Evolutionary conservation across 2,888 invertebrate species (phyloP).

Genomic region (Panorpa germanica): DNA sequence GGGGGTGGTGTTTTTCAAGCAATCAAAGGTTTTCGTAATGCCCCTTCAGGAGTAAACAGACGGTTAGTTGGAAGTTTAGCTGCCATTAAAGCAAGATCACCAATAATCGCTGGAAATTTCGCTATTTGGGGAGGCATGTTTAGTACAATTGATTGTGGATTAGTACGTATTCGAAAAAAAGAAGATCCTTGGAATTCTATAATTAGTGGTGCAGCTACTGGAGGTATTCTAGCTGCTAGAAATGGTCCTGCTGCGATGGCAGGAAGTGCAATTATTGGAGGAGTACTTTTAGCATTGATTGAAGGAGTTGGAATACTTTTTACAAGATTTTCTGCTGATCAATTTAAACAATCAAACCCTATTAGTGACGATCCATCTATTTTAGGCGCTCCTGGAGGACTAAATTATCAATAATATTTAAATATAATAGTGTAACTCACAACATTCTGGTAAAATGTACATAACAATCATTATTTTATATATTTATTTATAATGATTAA

Average conservation of each 20-base stretch:
- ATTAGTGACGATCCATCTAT: conserved; percentile 61
- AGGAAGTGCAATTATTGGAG: conserved; percentile 91
- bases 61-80: conserved; percentile 39
- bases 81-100: conserved; percentile 49
- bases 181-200: conserved; percentile 70
- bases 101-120: conserved; percentile 61
- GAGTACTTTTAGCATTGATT: conserved; percentile 85
- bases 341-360: conserved; percentile 69
- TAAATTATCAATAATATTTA: too few species aligned
- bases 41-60: conserved; percentile 67
- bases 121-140: conserved; percentile 76
- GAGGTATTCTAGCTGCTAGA: conserved; percentile 59
- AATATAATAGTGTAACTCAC: too few species aligned
- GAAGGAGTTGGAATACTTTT: conserved; percentile 95
- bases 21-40: conserved; percentile 93
- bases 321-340: conserved; percentile 79
- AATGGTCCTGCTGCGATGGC: conserved; percentile 68
- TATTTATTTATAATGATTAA: too few species aligned
- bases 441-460: too few species aligned
- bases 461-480: too few species aligned
- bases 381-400: too few species aligned
- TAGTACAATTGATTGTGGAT: conserved; percentile 64
- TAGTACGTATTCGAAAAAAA: conserved; percentile 56
- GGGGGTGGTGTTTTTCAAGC: conserved; percentile 97
- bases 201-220: conserved; percentile 56